Base-by-base conservation (phyloP, 2,797 vertebrate genomes). In the Alcedo atthis region DNA sequence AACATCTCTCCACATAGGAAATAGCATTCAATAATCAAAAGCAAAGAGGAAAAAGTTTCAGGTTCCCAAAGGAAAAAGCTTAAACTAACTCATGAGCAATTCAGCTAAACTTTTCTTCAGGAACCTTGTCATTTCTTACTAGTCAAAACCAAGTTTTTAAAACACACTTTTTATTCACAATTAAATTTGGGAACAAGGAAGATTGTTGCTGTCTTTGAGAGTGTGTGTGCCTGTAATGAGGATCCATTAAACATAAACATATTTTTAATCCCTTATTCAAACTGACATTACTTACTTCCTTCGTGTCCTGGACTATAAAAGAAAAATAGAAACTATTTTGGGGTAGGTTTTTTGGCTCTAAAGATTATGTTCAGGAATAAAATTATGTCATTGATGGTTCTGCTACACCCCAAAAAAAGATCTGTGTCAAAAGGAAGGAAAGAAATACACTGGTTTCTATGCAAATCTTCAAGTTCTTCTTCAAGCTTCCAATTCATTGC, bases 391-490 rank as follows among this genome's bases (percentile, higher is more conserved):
- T 15, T 49, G 40, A 33, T 32, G 8, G 15, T 64, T 87, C 58
- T 83, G 6, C 45, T 85, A 46, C 51, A 46, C 26, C 46, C 70
- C 46, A 69, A 81, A 73, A 12, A 89, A 83, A 69, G 30, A 22
- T 66, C 42, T 61, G 26, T 80, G 46, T 66, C 58, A 90, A 83
- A 93, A 78, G 30, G 51, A 77, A 91, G 46, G 33, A 85, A 15
- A 78, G 21, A 49, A 86, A 54, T 61, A 5, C 11, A 35, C 30
- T 25, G 17, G 9, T 55, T 73, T 87, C 57, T 26, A 53, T 53
- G 15, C 17, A 90, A 33, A 64, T 64, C 61, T 64, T 59, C 16
- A 46, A 9, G 62, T 85, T 53, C 10, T 74, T 84, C 28, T 77
- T 82, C 49, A 58, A 24, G n/a, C 40, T 64, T 75, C 42, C 51